Evolutionary conservation across 2,888 invertebrate species (phyloP).

Genomic region (Trisateles emortualis): DNA sequence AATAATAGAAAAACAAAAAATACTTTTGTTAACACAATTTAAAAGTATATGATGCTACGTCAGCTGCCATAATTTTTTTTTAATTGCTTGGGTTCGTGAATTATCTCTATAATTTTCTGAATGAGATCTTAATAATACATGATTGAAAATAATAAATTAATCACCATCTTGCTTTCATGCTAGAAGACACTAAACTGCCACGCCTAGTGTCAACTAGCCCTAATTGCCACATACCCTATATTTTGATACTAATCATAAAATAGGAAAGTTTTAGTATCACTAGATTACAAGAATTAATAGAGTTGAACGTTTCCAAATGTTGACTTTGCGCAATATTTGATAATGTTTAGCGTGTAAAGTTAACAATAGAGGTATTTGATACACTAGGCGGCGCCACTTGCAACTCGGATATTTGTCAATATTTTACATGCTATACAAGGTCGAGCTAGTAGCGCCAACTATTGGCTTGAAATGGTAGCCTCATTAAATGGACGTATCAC

Average conservation of each 20-base stretch:
- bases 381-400: conserved; percentile 5
- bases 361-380: not conserved
- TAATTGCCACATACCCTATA: conserved; percentile 20
- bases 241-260: conserved; percentile 44
- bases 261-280: conserved; percentile 45
- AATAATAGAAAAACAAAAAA: no score
- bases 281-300: conserved; percentile 43
- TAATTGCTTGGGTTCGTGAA: not conserved
- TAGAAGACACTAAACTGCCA: conserved; percentile 16
- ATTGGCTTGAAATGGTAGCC: not conserved
- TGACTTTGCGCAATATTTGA: conserved; percentile 18
- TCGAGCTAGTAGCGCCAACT: conserved; percentile 3
- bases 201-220: conserved; percentile 9
- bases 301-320: conserved; percentile 31
- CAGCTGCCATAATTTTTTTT: not conserved
- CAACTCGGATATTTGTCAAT: not conserved
- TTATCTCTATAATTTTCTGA: not conserved
- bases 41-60: no score
- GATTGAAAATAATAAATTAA: conserved; percentile 21
- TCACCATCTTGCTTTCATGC: conserved; percentile 26
- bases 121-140: conserved; percentile 2
- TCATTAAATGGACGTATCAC: conserved; percentile 20
- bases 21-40: no score
- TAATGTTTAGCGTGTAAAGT: conserved; percentile 11
- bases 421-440: not conserved